Percentiles rank a stretch among this genome's conserved stretches.
phyloP scores from a whole-genome alignment of 1,140 invertebrate species.

The Drosophila grimshawi region DNA sequence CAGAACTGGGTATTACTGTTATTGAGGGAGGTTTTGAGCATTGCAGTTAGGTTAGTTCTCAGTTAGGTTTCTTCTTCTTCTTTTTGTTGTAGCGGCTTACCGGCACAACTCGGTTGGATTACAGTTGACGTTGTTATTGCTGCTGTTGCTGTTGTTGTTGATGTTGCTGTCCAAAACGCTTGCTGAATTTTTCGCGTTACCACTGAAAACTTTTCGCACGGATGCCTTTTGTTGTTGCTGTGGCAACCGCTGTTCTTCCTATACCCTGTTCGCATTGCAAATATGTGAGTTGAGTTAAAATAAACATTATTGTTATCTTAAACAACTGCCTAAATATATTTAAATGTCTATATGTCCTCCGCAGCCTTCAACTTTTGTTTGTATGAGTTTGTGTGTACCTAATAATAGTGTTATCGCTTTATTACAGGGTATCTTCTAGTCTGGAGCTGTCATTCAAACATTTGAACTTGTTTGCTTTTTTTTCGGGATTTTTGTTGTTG shows the following conservation, averaged over 20 bases:
- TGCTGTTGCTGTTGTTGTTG: conserved; percentile 27
- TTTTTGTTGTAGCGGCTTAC: not conserved
- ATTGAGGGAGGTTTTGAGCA: not conserved
- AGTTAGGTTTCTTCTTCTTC: not conserved
- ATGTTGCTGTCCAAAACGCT: conserved; percentile 27
- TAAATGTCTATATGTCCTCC: no score
- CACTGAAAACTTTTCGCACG: conserved; percentile 39
- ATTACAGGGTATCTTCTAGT: not conserved
- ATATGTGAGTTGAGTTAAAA: not conserved
- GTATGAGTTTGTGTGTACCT: no score
- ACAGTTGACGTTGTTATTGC: not conserved
- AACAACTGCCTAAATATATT: no score
- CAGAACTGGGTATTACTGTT: no score
- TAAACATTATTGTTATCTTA: no score
- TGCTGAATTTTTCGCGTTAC: conserved; percentile 40
- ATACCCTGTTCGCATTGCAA: not conserved
- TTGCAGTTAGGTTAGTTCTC: not conserved
- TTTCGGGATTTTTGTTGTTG: conserved; percentile 44
- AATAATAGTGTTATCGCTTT: not conserved
- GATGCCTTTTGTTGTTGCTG: conserved; percentile 59
- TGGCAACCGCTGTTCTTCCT: conserved; percentile 26
- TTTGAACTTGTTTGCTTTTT: conserved; percentile 3
- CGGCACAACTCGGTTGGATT: not conserved
- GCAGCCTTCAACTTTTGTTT: no score
- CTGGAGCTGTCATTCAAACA: not conserved